A percentile compares a stretch with the other conserved stretches of the same genome.
Evolutionary conservation across 2,113 vertebrate species (phyloP).

Genomic region (Cephalopterus ornatus): DNA sequence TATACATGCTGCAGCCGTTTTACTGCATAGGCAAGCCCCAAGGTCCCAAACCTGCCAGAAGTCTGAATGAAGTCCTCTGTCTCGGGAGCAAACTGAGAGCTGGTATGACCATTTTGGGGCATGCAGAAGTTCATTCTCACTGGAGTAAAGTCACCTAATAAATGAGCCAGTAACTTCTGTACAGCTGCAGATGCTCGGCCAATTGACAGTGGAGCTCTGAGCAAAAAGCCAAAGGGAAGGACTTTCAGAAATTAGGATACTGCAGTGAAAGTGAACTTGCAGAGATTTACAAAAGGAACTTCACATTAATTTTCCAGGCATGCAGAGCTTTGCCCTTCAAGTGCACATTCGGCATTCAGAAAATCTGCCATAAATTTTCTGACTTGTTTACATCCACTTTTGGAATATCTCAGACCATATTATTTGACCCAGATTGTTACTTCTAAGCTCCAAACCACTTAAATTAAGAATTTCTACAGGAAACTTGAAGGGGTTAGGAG

Average conservation of each 20-base stretch:
- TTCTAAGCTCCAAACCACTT: not conserved
- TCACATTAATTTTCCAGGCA: not conserved
- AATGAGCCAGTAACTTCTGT: not conserved
- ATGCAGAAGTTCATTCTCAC: not conserved
- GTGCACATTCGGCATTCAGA: rapidly evolving
- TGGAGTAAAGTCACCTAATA: not conserved
- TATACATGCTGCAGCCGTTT: rapidly evolving
- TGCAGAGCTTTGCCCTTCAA: rapidly evolving
- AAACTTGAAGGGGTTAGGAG: not conserved
- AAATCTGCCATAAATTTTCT: not conserved
- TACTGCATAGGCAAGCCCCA: not conserved
- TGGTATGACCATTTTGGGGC: not conserved
- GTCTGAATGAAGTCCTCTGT: not conserved
- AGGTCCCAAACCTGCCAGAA: not conserved
- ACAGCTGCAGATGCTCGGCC: rapidly evolving
- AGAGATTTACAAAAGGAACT: not conserved
- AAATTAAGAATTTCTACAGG: not conserved
- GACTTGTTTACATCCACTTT: not conserved
- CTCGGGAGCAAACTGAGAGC: not conserved
- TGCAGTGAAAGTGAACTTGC: not conserved
- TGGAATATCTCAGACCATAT: not conserved
- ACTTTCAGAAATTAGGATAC: not conserved
- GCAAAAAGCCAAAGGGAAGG: not conserved
- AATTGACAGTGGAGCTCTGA: not conserved
- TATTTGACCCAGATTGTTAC: not conserved